phyloP scores from a whole-genome alignment of 2,888 invertebrate genomes.

The Heliconius aoede region DNA sequence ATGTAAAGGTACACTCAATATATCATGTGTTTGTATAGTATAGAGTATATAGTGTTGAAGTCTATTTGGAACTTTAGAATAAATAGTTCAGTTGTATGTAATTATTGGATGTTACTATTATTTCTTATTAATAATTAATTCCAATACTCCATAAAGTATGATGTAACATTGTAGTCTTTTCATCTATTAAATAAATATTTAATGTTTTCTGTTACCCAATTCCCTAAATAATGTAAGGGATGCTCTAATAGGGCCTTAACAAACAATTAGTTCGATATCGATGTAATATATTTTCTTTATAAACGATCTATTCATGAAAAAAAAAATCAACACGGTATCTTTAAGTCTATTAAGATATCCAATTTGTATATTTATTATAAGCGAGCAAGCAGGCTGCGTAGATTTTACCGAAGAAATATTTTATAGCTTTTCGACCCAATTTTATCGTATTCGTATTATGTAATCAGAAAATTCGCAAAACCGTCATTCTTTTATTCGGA shows the following conservation, averaged over 20 bases:
- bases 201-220: neutral
- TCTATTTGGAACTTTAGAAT: no score
- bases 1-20: no score
- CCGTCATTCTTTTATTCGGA: neutral
- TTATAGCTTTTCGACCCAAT: constrained; percentile 29
- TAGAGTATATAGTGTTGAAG: no score
- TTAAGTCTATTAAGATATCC: constrained; percentile 32
- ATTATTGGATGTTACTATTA: no score
- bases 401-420: constrained; percentile 31
- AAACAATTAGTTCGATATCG: constrained; percentile 15
- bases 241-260: constrained; percentile 1
- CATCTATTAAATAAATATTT: neutral
- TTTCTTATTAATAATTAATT: neutral
- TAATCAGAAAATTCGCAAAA: constrained; percentile 10
- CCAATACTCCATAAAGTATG: neutral
- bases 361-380: constrained; percentile 35
- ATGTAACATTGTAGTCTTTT: neutral
- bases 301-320: neutral
- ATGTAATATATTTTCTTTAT: constrained; percentile 10
- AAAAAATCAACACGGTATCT: neutral
- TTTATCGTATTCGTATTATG: constrained; percentile 20
- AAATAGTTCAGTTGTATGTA: no score
- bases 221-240: neutral
- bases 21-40: no score
- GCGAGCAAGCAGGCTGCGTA: constrained; percentile 30